These are phyloP conservation scores for Gari tellinella DNA, from an alignment of 2,888 invertebrate species.

Conservation along the genomic window DNA sequence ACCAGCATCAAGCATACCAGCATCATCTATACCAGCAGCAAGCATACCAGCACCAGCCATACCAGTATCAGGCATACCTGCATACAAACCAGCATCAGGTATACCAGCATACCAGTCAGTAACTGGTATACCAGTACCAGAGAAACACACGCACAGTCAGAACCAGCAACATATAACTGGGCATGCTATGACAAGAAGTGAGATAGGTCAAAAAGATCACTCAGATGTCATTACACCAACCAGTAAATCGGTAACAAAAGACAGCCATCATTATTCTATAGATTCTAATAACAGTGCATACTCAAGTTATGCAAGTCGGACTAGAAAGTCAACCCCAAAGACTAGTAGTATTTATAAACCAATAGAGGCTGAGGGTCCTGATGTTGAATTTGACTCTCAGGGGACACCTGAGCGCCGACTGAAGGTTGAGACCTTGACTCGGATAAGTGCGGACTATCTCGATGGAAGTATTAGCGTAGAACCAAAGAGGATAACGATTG, in stretches of 20 bases:
- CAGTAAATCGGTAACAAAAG: not conserved
- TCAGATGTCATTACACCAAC: no score
- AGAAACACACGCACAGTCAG: not conserved
- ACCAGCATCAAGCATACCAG: not conserved
- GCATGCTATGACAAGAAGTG: no score
- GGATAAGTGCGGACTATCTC: no score
- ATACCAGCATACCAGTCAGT: not conserved
- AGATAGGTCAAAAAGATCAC: no score
- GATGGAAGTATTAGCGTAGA: no score
- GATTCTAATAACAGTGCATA: slow-evolving; percentile 18
- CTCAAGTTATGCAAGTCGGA: slow-evolving; percentile 13
- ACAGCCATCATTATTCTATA: not conserved
- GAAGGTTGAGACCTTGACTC: no score
- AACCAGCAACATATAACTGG: not conserved
- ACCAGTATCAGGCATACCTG: not conserved
- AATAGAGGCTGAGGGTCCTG: no score
- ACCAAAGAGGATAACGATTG: no score
- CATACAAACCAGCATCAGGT: not conserved
- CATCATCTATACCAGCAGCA: no score
- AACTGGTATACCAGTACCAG: not conserved
- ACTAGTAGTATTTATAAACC: no score
- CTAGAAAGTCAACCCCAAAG: not conserved
- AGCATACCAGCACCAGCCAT: not conserved
- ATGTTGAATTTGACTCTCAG: no score
- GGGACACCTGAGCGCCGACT: no score